Conservation (phyloP, 2,113 vertebrate species). For the Xenotilapia flavipinnis region DNA sequence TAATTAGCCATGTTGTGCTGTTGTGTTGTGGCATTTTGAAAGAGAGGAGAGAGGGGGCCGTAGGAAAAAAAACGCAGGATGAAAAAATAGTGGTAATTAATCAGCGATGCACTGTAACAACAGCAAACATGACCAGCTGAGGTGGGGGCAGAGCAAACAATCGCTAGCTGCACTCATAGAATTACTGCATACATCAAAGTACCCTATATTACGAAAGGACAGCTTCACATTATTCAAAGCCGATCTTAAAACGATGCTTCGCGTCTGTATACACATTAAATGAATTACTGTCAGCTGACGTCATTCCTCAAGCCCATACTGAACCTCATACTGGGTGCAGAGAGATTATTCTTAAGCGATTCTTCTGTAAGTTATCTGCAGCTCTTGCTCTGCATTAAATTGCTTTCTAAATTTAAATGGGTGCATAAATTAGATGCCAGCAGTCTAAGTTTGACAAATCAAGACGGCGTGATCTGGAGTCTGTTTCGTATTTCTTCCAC, state of each 20-base stretch:
- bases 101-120: slow-evolving; percentile 49
- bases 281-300: background rate
- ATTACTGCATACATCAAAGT: background rate
- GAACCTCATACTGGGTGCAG: fast-evolving
- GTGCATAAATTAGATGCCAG: background rate
- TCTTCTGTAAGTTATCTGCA: background rate
- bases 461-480: background rate
- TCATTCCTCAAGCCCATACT: background rate
- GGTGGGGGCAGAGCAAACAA: background rate
- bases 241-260: background rate
- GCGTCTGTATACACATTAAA: background rate
- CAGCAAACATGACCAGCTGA: slow-evolving; percentile 25
- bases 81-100: slow-evolving; percentile 71
- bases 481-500: background rate
- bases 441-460: background rate
- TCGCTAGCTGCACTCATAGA: background rate
- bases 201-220: background rate
- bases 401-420: background rate
- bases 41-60: slow-evolving; percentile 25
- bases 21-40: slow-evolving; percentile 62
- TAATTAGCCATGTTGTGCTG: slow-evolving; percentile 69
- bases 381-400: background rate
- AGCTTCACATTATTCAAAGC: background rate
- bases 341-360: background rate
- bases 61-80: slow-evolving; percentile 12